Conservation (phyloP, 2,113 vertebrate genomes). For the Cavia porcellus region DNA sequence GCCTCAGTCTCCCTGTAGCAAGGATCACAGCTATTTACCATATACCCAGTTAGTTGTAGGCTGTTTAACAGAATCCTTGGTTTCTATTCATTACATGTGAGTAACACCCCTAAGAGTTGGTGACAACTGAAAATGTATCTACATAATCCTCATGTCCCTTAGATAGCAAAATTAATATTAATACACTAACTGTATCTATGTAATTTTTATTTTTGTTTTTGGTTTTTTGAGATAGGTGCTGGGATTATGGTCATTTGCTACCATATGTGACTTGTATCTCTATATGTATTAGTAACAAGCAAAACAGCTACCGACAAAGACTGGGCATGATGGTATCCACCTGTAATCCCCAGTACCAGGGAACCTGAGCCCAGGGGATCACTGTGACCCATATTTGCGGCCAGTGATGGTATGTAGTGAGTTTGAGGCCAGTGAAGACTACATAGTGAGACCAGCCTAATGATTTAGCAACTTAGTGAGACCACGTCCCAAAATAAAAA, state of each 20-base stretch:
- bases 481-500: too few relatives aligned
- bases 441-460: too few relatives aligned
- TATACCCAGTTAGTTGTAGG: not conserved
- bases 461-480: too few relatives aligned
- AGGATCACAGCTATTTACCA: not conserved
- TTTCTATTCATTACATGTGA: not conserved
- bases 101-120: not conserved
- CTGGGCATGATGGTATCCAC: not conserved
- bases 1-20: not conserved
- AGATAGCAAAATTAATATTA: not conserved
- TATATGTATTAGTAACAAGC: not conserved
- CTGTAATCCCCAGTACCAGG: not conserved
- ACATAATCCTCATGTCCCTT: not conserved
- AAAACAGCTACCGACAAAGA: not conserved
- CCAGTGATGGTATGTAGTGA: too few relatives aligned
- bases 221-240: not conserved
- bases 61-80: not conserved
- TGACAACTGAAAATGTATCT: not conserved
- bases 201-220: not conserved
- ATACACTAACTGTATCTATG: not conserved
- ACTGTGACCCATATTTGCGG: too few relatives aligned
- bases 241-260: not conserved
- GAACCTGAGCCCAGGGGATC: not conserved
- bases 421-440: too few relatives aligned
- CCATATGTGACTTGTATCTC: too few relatives aligned